Conservation (phyloP, 2,888 invertebrate genomes). For the Hypena proboscidalis region DNA sequence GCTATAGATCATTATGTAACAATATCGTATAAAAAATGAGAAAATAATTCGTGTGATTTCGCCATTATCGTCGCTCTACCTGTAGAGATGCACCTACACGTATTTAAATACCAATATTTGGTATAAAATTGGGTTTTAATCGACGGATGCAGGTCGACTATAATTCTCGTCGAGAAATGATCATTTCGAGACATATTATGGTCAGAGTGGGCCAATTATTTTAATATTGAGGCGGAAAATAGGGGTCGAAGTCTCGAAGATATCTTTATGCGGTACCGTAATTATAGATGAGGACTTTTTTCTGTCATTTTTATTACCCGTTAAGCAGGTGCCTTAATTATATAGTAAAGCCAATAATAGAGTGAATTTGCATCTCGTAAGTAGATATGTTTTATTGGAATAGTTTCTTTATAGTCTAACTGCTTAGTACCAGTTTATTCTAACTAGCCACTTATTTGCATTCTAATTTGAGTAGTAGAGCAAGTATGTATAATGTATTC, state of each 20-base stretch:
- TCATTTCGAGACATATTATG: conserved; percentile 65
- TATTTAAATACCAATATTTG: conserved; percentile 46
- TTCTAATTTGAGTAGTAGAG: too few species aligned
- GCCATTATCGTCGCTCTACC: conserved; percentile 33
- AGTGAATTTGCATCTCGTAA: conserved; percentile 8
- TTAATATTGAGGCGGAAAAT: conserved; percentile 55
- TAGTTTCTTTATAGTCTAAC: too few species aligned
- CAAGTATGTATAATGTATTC: too few species aligned
- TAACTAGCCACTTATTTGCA: too few species aligned
- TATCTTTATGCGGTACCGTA: conserved; percentile 34
- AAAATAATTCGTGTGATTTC: neutral
- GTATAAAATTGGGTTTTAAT: conserved; percentile 69
- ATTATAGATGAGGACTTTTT: conserved; percentile 32
- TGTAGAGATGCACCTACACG: conserved; percentile 33
- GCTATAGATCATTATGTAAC: too few species aligned
- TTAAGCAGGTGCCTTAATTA: conserved; percentile 31
- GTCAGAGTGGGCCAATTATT: conserved; percentile 52
- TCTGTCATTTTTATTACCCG: conserved; percentile 25
- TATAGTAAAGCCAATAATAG: conserved; percentile 15
- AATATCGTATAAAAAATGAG: neutral
- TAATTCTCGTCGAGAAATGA: conserved; percentile 54
- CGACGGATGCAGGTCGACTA: conserved; percentile 63
- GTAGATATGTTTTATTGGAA: too few species aligned
- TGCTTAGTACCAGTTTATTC: too few species aligned
- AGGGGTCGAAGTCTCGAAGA: conserved; percentile 18